phyloP scores from a whole-genome alignment of 2,113 vertebrate genomes.

The Protobothrops mucrosquamatus region DNA sequence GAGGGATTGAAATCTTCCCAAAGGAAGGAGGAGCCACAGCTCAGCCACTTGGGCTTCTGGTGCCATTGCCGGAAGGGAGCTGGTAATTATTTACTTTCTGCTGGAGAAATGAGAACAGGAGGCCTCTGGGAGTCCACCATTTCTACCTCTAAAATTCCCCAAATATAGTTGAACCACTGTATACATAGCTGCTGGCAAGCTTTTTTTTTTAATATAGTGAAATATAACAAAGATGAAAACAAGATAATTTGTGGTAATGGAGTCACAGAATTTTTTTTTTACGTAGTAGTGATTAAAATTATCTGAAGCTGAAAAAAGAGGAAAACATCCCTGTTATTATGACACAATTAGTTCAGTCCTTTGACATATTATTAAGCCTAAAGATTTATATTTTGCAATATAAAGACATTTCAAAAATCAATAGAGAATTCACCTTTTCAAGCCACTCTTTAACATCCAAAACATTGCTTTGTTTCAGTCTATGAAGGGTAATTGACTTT shows the following conservation, averaged over 20 bases:
- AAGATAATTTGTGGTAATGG: background rate
- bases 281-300: background rate
- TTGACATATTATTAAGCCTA: background rate
- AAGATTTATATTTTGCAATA: background rate
- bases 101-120: background rate
- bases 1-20: background rate
- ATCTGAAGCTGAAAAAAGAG: background rate
- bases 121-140: background rate
- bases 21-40: background rate
- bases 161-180: background rate
- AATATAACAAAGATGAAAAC: background rate
- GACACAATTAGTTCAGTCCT: background rate
- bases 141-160: background rate
- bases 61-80: background rate
- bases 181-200: background rate
- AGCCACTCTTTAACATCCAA: background rate
- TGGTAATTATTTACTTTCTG: background rate
- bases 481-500: background rate
- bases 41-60: background rate
- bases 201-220: background rate
- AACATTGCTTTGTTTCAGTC: background rate
- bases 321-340: background rate
- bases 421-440: background rate
- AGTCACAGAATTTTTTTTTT: background rate
- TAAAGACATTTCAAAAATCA: background rate